Base-by-base conservation (phyloP, 2,888 invertebrate genomes). In the Diploptera punctata region DNA sequence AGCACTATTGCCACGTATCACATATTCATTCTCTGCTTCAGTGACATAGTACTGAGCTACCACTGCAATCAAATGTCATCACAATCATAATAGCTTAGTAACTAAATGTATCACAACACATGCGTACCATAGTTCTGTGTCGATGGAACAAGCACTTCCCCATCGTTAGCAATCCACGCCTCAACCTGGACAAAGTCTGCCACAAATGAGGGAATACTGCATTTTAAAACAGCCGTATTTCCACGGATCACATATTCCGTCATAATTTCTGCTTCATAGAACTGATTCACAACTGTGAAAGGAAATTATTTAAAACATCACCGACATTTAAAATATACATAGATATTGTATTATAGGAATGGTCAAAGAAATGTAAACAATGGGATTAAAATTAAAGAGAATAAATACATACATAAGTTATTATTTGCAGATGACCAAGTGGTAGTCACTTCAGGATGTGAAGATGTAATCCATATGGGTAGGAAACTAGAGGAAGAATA, bases 191-290 rank as follows among this genome's bases (percentile, higher is more conserved):
- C 91, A 81, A 90, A 91, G 84, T 91, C 91, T 71, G 90, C 89
- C 70, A 91, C 91, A 83, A 91, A 91, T 76, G 90, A 90, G 5
- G 91, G 91, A 75, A 92, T 90, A 77, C 89, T 90, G 84, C 91
- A 92, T 81, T 91, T 91, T 71, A 91, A 81, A 65, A 91, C 87
- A 0, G 90, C 91, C 44, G 90, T 88, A 84, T 91, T 92, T 74
- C 91, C 91, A 70, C 89, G 85, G 77, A 92, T 91, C 67, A 91
- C 91, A 82, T 91, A 91, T 81, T 91, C 91, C 77, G 90, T 90
- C 79, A 91, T 82, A 78, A 91, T 90, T 83, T 91, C 91, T 60
- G 91, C 90, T 79, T 89, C 89, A 81, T 91, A 91, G 80, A 86
- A 87, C 82, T 91, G 91, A 82, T 90, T 89, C 65, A 91, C 91